Percentiles rank a stretch among this genome's conserved stretches.
phyloP scores from a whole-genome alignment of 2,113 vertebrate genomes.

The Prionailurus viverrinus region DNA sequence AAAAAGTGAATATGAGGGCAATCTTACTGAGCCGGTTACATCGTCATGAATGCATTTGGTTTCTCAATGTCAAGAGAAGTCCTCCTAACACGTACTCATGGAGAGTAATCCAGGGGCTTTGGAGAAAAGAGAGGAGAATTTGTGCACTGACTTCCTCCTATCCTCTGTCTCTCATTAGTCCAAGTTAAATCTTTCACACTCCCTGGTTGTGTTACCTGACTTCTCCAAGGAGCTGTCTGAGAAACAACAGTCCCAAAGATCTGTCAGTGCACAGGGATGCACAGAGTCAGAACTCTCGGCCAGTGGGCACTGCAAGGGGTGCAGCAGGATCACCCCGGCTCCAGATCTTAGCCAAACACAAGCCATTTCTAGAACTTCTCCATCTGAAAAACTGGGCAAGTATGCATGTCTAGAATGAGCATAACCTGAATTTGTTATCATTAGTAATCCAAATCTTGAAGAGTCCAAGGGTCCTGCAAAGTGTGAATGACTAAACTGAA shows the following conservation, averaged over 20 bases:
- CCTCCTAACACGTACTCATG: background rate
- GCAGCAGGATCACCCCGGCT: background rate
- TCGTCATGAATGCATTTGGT: background rate
- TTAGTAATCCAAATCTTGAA: background rate
- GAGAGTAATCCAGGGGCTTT: background rate
- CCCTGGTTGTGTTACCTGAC: background rate
- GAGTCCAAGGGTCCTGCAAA: background rate
- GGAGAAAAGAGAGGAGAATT: background rate
- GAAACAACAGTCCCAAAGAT: background rate
- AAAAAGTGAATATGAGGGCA: background rate
- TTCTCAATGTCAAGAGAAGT: background rate
- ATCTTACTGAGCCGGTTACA: background rate
- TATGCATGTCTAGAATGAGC: background rate
- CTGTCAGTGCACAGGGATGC: accelerated
- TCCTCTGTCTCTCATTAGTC: background rate
- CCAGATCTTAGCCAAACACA: background rate
- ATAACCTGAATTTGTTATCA: background rate
- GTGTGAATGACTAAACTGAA: background rate
- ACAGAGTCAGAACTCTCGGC: background rate
- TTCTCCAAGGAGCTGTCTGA: background rate
- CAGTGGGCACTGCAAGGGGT: background rate
- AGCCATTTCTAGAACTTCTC: background rate
- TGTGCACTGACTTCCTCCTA: background rate
- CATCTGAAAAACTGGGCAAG: background rate
- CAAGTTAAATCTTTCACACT: background rate